Conservation (phyloP, 2,113 vertebrate species). For the Chloropsis cyanopogon region DNA sequence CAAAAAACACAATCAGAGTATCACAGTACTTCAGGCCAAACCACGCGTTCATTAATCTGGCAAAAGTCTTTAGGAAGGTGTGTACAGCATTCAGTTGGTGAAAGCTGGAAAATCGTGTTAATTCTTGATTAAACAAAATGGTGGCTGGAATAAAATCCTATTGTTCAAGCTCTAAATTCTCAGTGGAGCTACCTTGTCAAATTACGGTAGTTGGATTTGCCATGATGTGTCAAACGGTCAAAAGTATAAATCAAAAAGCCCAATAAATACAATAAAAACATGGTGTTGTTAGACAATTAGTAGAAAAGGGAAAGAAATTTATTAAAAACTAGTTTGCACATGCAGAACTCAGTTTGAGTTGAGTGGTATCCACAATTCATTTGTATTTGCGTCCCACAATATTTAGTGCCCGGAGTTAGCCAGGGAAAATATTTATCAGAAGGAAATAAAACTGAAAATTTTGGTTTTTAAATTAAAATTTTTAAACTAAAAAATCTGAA, state of each 20-base stretch:
- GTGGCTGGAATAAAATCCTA: background rate
- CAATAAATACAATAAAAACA: background rate
- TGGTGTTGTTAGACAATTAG: background rate
- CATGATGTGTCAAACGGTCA: background rate
- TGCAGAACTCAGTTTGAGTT: background rate
- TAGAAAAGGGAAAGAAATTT: background rate
- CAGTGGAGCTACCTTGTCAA: background rate
- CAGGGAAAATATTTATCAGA: background rate
- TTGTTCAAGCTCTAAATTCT: background rate
- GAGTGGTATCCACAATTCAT: background rate
- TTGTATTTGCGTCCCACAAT: background rate
- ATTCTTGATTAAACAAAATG: background rate
- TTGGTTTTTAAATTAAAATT: background rate
- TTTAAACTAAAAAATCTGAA: background rate
- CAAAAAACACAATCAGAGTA: background rate
- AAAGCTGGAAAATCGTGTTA: background rate
- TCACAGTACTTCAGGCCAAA: conserved; percentile 4
- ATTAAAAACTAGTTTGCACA: background rate
- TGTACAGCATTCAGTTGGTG: background rate
- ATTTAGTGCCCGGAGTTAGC: background rate
- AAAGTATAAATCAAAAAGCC: background rate
- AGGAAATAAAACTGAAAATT: background rate
- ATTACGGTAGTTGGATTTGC: background rate
- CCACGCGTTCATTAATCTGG: background rate
- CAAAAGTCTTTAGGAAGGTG: background rate